Conservation (phyloP, 2,888 invertebrate species). For the Myopa tessellatipennis region DNA sequence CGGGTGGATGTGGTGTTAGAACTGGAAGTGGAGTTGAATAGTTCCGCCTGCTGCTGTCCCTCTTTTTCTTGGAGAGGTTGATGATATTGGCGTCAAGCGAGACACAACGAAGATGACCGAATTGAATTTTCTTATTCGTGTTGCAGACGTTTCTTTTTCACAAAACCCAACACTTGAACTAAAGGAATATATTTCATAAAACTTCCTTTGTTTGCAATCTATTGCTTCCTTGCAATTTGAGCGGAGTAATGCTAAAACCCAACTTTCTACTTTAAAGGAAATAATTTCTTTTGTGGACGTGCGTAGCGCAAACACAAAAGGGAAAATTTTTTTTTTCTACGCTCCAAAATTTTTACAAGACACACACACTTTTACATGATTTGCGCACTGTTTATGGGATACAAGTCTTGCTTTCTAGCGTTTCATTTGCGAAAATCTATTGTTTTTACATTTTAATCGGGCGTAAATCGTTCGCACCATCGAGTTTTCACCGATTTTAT, state of each 20-base stretch:
- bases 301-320: conserved; percentile 19
- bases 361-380: conserved; percentile 23
- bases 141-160: conserved; percentile 3
- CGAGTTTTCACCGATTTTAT: conserved; percentile 40
- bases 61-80: conserved; percentile 14
- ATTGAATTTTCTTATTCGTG: conserved; percentile 28
- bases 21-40: conserved; percentile 37
- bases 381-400: conserved; percentile 3
- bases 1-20: conserved; percentile 31
- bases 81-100: conserved; percentile 25
- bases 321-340: conserved; percentile 30
- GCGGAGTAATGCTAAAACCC: background rate
- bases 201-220: background rate
- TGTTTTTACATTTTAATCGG: conserved; percentile 27
- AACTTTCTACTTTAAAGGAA: conserved; percentile 13
- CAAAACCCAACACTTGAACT: background rate
- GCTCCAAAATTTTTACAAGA: conserved; percentile 19
- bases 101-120: conserved; percentile 38
- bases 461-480: conserved; percentile 16
- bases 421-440: conserved; percentile 17
- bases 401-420: conserved; percentile 1
- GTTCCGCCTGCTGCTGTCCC: conserved; percentile 22
- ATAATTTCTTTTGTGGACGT: conserved; percentile 28
- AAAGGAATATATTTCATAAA: background rate
- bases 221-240: background rate